Evolutionary conservation across 1,140 invertebrate species (phyloP), one percentile per base, ranked within the genome.

Genomic region (Andrena cerasifolii): DNA sequence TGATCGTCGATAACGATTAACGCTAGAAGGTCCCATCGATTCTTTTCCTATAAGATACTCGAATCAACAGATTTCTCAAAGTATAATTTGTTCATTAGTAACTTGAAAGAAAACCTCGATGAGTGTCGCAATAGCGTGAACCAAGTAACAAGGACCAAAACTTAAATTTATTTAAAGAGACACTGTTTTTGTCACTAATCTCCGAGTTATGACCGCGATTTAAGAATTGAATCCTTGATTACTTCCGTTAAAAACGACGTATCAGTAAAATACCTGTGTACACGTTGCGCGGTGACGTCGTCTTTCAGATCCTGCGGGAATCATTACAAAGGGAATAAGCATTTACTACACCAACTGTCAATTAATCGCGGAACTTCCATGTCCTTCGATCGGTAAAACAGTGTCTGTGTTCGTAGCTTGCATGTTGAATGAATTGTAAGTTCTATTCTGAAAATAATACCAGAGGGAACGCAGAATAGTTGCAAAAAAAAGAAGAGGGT

Each of bases 271-370:
- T 77, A 84, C 67, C 72, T 56, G 83, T 47, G 83, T 73, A 77
- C 62, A 82, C 79, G 83, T 79, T 67, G 83, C 79, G 70, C 80
- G 75, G 63, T 82, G 83, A 59, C 53, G 36, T 79, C 14, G 18
- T 40, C 31, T 78, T n/a, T n/a, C 40, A 67, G 49, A 49, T 49
- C 18, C 43, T 56, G 73, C 66, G 16, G 49, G 24, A 8, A 10
- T 49, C 40, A 28, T 51, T 12, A 24, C 14, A 66, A 10, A 24
- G 26, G 31, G 59, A n/a, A n/a, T n/a, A n/a, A n/a, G n/a, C n/a
- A n/a, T n/a, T n/a, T n/a, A n/a, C n/a, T n/a, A n/a, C n/a, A n/a
- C n/a, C n/a, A n/a, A n/a, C n/a, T 40, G 36, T 40, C 36, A 5
- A 40, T 40, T 40, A 40, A 40, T 40, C 10, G 36, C 36, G 10